phyloP scores from a whole-genome alignment of 2,888 invertebrate genomes.

The Drosophila limbata region DNA sequence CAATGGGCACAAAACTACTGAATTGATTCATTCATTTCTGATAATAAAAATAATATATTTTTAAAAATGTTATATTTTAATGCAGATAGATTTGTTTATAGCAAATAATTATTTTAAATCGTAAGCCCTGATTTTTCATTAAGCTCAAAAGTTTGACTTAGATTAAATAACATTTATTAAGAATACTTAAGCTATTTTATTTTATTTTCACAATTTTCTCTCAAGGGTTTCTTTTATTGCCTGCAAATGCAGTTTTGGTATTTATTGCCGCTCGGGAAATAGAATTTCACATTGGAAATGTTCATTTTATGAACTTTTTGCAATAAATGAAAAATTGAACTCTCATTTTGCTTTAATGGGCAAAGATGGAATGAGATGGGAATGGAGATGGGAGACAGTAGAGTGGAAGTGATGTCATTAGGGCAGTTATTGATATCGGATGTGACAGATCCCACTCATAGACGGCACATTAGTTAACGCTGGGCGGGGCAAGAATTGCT shows the following conservation, averaged over 20 bases:
- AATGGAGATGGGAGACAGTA: background rate
- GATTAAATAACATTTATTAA: too few relatives aligned
- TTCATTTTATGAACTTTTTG: background rate
- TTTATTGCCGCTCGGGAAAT: background rate
- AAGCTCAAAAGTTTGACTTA: background rate
- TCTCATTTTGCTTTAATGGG: conserved; percentile 10
- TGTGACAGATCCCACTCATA: conserved; percentile 62
- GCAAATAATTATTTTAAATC: too few relatives aligned
- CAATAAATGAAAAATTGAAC: conserved; percentile 25
- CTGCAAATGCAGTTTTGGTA: background rate
- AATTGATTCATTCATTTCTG: too few relatives aligned
- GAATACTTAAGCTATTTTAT: too few relatives aligned
- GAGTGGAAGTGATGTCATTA: conserved; percentile 59
- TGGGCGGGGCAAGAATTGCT: conserved; percentile 1
- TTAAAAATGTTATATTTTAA: too few relatives aligned
- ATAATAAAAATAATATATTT: too few relatives aligned
- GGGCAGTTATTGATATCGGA: conserved; percentile 47
- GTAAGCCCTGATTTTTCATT: too few relatives aligned
- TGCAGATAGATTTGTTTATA: too few relatives aligned
- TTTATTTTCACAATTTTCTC: background rate
- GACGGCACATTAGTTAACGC: conserved; percentile 61
- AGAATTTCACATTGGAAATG: background rate
- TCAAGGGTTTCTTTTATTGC: background rate
- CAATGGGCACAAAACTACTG: too few relatives aligned
- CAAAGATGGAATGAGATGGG: background rate